Percentiles rank a stretch among this genome's conserved stretches.
Conservation (phyloP, 2,113 vertebrate genomes). For the Megaleporinus macrocephalus region DNA sequence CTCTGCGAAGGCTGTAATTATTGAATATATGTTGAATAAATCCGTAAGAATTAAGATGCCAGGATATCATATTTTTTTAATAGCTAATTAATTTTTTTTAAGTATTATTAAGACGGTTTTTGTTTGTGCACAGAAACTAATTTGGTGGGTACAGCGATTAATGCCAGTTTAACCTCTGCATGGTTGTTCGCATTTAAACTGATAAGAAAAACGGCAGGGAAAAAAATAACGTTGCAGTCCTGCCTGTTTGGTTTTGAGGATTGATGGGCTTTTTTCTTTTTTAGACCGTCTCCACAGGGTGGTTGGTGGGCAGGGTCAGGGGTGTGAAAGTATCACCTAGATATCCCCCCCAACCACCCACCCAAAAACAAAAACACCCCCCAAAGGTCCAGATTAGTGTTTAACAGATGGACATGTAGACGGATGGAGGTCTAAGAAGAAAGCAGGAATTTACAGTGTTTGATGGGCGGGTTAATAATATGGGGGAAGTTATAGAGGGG, state of each 20-base stretch:
- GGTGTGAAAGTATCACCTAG: background rate
- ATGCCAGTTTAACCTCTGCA: background rate
- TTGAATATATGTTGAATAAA: too few species aligned
- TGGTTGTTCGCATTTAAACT: background rate
- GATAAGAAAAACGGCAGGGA: background rate
- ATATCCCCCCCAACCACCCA: background rate
- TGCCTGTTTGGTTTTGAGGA: background rate
- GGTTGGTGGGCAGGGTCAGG: too few species aligned
- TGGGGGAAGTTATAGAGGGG: background rate
- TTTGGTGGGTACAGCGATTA: too few species aligned
- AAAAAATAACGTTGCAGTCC: too few species aligned
- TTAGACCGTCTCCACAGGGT: too few species aligned
- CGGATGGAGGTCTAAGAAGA: background rate
- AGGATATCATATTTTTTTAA: too few species aligned
- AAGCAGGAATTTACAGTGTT: slow-evolving; percentile 3
- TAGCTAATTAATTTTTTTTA: too few species aligned
- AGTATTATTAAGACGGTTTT: too few species aligned
- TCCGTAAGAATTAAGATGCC: too few species aligned
- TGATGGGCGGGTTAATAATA: background rate
- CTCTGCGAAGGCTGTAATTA: too few species aligned
- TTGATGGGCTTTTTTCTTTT: too few species aligned
- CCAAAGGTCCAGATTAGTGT: slow-evolving; percentile 37
- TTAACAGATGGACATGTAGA: slow-evolving; percentile 17
- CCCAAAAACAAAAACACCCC: background rate
- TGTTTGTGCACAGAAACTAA: too few species aligned